Evolutionary conservation across 2,888 invertebrate genomes (phyloP), one percentile per base, ranked within the genome.

Genomic region (Thera britannica): DNA sequence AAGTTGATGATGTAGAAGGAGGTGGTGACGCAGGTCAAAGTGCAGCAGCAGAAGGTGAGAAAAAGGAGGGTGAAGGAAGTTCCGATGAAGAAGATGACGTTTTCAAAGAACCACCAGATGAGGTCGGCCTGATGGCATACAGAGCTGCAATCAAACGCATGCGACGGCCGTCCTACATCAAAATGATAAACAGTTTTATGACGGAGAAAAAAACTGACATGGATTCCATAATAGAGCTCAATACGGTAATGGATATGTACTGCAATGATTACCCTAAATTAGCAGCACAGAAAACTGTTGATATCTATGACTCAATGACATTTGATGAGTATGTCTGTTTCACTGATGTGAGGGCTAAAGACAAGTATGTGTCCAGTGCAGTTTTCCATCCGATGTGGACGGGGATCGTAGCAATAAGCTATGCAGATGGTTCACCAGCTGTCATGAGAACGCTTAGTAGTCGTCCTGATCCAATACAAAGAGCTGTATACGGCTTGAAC

Each of bases 371-470:
- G 51, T 95, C 95, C 5, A 91, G 94, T 70, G 91, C 95, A 11
- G 92, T 93, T 70, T 97, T 97, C 95, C 97, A 97, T 88, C 96
- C 96, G 0, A 93, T 95, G 84, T 94, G 96, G 93, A 94, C 96
- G 0, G 97, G 97, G 0, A 93, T 96, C 8, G 94, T 96, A 2
- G 96, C 95, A 0, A 94, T 95, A 46, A 92, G 95, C n/a, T 97
- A 97, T 77, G 92, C 95, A 0, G 95, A 95, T 75, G 91, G 85
- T 49, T 94, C 95, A 0, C 92, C 94, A 1, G 90, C 92, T 44
- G 88, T 88, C 49, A 90, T 93, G 82, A 94, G 90, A 77, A 83
- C 78, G 41, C 69, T 89, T 72, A 80, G 85, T 80, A 75, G 90
- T 79, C 87, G 88, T 4, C 82, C 84, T 5, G 95, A 95, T 78